Evolutionary conservation across 2,888 invertebrate species (phyloP).

Genomic region (Pyrrhia umbra): DNA sequence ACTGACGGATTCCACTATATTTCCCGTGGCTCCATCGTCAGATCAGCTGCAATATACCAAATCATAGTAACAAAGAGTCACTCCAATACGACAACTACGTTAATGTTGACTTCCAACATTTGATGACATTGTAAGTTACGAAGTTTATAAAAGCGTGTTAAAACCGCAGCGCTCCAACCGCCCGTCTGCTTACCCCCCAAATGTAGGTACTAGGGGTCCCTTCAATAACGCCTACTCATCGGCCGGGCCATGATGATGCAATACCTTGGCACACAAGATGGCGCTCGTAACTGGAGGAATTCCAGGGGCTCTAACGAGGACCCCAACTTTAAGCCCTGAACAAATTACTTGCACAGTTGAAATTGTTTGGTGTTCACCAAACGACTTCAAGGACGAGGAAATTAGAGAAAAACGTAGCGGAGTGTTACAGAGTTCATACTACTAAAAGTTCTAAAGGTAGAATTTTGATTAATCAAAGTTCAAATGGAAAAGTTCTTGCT

Average conservation of each 20-base stretch:
- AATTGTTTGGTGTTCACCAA: slow-evolving; percentile 35
- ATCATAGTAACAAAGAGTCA: too few species aligned
- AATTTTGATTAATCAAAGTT: neutral
- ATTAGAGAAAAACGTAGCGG: neutral
- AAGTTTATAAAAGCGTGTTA: too few species aligned
- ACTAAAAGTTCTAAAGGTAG: neutral
- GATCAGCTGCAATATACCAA: too few species aligned
- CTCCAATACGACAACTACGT: too few species aligned
- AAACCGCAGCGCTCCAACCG: slow-evolving; percentile 38
- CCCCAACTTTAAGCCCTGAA: slow-evolving; percentile 27
- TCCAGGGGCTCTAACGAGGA: slow-evolving; percentile 48
- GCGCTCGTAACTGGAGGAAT: slow-evolving; percentile 40
- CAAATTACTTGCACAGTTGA: slow-evolving; percentile 39
- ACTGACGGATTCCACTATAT: too few species aligned
- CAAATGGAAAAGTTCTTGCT: too few species aligned
- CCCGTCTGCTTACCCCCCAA: slow-evolving; percentile 27
- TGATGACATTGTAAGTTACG: neutral
- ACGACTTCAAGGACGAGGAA: slow-evolving; percentile 16
- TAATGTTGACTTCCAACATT: too few species aligned
- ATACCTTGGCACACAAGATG: slow-evolving; percentile 55
- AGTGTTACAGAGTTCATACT: neutral
- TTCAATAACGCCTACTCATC: slow-evolving; percentile 61
- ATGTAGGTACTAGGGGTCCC: slow-evolving; percentile 45
- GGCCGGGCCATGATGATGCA: slow-evolving; percentile 59
- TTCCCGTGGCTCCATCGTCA: too few species aligned